Evolutionary conservation across 2,797 vertebrate genomes (phyloP).

Genomic region (Dryobates pubescens): DNA sequence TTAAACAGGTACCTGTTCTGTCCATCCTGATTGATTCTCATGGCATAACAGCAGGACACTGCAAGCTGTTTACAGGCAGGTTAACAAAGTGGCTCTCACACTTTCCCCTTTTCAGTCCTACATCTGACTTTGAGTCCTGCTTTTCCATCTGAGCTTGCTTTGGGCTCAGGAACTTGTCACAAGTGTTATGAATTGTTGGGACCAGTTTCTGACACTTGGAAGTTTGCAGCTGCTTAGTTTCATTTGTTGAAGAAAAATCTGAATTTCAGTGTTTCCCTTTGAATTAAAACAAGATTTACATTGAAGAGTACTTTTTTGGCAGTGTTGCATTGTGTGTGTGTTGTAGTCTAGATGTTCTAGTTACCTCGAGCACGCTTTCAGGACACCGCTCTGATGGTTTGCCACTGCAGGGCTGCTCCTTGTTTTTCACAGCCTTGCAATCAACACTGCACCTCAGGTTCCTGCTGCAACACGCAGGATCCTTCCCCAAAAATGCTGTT

Average conservation of each 20-base stretch:
- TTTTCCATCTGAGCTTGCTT: not conserved
- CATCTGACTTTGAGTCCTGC: not conserved
- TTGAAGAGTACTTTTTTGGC: not conserved
- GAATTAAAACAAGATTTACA: not conserved
- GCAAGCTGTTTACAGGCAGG: not conserved
- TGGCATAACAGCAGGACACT: fast-evolving
- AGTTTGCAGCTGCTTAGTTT: not conserved
- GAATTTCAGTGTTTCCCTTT: not conserved
- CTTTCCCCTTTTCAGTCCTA: not conserved
- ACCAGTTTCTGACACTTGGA: not conserved
- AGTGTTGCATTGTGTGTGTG: fast-evolving
- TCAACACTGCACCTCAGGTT: fast-evolving
- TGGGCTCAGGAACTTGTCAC: not conserved
- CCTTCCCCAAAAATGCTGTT: not conserved
- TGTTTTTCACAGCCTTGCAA: not conserved
- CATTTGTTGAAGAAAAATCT: not conserved
- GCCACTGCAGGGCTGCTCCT: not conserved
- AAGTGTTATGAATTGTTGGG: not conserved
- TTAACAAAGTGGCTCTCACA: not conserved
- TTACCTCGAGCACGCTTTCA: too few species aligned
- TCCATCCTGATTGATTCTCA: not conserved
- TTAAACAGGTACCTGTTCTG: not conserved
- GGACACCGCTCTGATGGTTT: not conserved
- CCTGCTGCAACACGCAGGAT: fast-evolving
- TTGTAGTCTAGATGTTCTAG: too few species aligned